Evolutionary conservation across 2,888 invertebrate genomes (phyloP).

Genomic region (Drosophila vallismaia): DNA sequence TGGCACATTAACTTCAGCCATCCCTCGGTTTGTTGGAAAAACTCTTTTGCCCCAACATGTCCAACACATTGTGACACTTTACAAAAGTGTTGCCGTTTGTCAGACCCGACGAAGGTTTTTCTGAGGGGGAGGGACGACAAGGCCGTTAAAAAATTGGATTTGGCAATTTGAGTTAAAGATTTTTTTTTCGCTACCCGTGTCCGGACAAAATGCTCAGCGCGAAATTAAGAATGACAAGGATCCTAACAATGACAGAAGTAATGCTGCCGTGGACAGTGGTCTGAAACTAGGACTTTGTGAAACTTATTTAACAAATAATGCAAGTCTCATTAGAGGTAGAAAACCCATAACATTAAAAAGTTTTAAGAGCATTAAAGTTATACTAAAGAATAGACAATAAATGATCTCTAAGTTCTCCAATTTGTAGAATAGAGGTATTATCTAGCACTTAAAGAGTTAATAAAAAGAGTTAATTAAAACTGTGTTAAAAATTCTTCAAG

Average conservation of each 20-base stretch:
- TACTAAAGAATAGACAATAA: too few species aligned
- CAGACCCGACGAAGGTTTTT: constrained; percentile 35
- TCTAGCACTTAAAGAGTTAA: too few species aligned
- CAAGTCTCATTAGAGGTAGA: too few species aligned
- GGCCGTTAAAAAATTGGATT: constrained; percentile 61
- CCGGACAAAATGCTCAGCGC: constrained; percentile 28
- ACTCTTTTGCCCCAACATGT: constrained; percentile 35
- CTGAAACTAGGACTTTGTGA: background rate
- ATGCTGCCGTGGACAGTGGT: constrained; percentile 48
- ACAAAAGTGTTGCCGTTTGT: constrained; percentile 71
- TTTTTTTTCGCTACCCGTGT: constrained; percentile 45
- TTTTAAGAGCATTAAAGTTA: too few species aligned
- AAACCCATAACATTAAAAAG: too few species aligned
- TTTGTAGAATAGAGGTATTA: too few species aligned
- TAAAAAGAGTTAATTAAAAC: too few species aligned
- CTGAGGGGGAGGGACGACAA: constrained; percentile 6
- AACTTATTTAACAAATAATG: too few species aligned
- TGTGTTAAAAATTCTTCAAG: too few species aligned
- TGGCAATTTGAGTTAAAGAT: constrained; percentile 67
- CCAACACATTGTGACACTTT: constrained; percentile 64
- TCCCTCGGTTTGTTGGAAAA: constrained; percentile 4
- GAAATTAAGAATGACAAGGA: constrained; percentile 74
- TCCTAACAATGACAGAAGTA: constrained; percentile 39
- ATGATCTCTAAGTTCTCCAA: too few species aligned
- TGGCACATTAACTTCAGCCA: constrained; percentile 54